These are phyloP conservation scores for Melipona beecheii DNA, from an alignment of 2,888 invertebrate genomes.

Conservation along the genomic window DNA sequence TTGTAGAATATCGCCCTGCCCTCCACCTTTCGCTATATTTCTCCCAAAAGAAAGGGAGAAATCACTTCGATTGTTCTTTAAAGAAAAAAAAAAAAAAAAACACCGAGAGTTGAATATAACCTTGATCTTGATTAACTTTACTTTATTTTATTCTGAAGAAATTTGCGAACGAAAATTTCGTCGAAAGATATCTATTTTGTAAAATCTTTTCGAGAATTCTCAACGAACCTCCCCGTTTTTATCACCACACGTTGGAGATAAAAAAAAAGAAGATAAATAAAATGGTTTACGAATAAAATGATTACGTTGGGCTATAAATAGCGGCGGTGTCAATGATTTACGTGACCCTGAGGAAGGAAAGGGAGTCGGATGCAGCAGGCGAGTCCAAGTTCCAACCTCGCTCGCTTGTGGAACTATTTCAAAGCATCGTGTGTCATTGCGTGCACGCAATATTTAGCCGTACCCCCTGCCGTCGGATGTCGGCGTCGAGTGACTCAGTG, in stretches of 20 bases:
- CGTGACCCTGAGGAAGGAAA: slow-evolving; percentile 58
- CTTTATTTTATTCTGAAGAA: too few relatives aligned
- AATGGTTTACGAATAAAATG: not conserved
- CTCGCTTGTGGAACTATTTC: slow-evolving; percentile 75
- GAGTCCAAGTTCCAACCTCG: slow-evolving; percentile 64
- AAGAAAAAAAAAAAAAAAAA: not conserved
- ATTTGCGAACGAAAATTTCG: not conserved
- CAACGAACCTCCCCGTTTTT: too few relatives aligned
- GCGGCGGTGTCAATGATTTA: slow-evolving; percentile 39
- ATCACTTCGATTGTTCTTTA: not conserved
- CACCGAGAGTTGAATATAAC: not conserved
- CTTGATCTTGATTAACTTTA: too few relatives aligned
- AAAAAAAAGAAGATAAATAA: not conserved
- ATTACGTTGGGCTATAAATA: slow-evolving; percentile 14
- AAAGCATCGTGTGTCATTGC: slow-evolving; percentile 78
- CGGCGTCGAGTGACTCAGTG: slow-evolving; percentile 79
- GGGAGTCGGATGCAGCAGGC: slow-evolving; percentile 57
- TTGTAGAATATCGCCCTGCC: slow-evolving; percentile 56
- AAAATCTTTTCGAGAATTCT: too few relatives aligned
- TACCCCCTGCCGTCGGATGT: slow-evolving; percentile 60
- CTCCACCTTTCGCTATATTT: slow-evolving; percentile 4
- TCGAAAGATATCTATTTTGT: not conserved
- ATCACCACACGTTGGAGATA: too few relatives aligned
- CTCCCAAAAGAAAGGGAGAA: not conserved
- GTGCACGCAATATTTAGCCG: slow-evolving; percentile 81